Evolutionary conservation across 2,888 invertebrate genomes (phyloP), one percentile per base, ranked within the genome.

Genomic region (Ischnus inquisitorius): DNA sequence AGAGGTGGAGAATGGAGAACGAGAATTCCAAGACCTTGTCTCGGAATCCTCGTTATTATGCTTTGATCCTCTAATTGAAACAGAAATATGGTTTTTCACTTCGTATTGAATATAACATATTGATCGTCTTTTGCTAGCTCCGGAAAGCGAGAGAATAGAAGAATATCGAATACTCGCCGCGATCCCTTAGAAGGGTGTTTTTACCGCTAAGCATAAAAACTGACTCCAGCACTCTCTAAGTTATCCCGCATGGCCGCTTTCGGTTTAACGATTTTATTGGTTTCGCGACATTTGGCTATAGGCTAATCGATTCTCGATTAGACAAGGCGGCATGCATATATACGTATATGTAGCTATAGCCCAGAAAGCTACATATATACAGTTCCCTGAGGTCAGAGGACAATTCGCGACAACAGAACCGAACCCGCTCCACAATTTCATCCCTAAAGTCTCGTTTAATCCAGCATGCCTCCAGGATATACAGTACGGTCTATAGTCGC

Each of bases 391-490:
- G 34, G 8, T 62, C 34, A 16, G 57, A 57, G 41, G 25, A n/a
- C 25, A 43, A 60, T 60, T 12, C 22, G 2, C 41, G 46, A n/a
- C 28, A 62, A 46, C 19, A 62, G 25, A 62, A 46, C 16, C 62
- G 25, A 8, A 4, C 16, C 46, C 72, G 19, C 62, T 46, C 72
- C 46, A 74, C 43, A n/a, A 46, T 62, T 28, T 39, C 46, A 25
- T 34, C 43, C 72, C 72, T 28, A 28, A 74, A 74, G 72, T 74
- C 72, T 62, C 72, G 46, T 62, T 74, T 43, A 62, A 60, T 60
- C 43, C 62, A 62, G 22, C n/a, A 34, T 41, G 28, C 46, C 72
- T 60, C n/a, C 46, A n/a, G 62, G 74, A 48, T 46, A 60, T 14
- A 60, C 57, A 12, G 57, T 60, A 46, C 62, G 48, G 46, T 43